phyloP scores from a whole-genome alignment of 2,797 vertebrate species.

The Platyrinchus mystaceus region DNA sequence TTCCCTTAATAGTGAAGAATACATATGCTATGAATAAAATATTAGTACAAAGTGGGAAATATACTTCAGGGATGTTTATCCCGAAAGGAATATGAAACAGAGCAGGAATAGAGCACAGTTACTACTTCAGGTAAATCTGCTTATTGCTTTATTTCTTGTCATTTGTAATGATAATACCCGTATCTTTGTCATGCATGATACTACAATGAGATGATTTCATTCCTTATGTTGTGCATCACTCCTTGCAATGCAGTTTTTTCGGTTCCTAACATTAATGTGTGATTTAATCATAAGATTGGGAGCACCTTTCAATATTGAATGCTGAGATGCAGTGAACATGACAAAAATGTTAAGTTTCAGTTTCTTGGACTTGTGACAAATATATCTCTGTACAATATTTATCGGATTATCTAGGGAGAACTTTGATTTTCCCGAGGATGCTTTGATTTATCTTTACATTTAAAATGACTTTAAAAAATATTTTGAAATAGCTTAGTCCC shows the following conservation, averaged over 20 bases:
- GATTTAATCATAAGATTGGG: not conserved
- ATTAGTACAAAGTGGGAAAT: not conserved
- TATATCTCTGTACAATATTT: not conserved
- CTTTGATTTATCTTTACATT: not conserved
- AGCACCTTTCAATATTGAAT: not conserved
- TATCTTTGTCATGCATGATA: not conserved
- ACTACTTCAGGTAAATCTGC: conserved; percentile 58
- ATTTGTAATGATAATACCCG: not conserved
- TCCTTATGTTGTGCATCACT: not conserved
- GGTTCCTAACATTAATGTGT: not conserved
- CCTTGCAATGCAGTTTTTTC: conserved; percentile 23
- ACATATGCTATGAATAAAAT: not conserved
- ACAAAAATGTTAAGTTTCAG: not conserved
- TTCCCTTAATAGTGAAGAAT: not conserved
- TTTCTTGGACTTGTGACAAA: not conserved
- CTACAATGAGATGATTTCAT: conserved; percentile 9
- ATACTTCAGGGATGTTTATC: conserved; percentile 17
- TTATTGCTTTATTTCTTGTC: conserved; percentile 36
- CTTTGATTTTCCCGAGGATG: not conserved
- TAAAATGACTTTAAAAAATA: not conserved
- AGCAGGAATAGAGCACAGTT: conserved; percentile 18
- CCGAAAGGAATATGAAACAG: conserved; percentile 17
- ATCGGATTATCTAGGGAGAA: not conserved
- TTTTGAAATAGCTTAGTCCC: not conserved
- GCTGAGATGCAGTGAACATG: not conserved